Evolutionary conservation across 2,113 vertebrate species (phyloP), one percentile per base, ranked within the genome.

Genomic region (Atrichornis clamosus): DNA sequence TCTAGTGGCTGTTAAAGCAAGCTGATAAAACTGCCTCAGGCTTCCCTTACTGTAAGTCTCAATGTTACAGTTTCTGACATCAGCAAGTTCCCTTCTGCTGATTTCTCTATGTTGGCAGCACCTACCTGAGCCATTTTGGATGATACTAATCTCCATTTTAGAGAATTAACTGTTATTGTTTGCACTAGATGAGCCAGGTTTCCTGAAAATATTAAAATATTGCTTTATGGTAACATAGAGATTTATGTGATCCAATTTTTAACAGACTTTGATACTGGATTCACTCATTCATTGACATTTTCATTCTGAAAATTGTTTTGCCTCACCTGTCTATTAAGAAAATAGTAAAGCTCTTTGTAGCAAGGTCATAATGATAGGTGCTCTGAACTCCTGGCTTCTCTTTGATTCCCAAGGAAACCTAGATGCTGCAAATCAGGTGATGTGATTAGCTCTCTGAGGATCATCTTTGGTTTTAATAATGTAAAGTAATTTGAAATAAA

Each of bases 161-260:
- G 23, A 50, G 23, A 86, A 79, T 49, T 60, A 56, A 37, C 9
- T 39, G 17, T 21, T 16, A 20, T 65, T 58, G 20, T 49, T 65
- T 67, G 27, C 13, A 41, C 15, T 37, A 42, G 12, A 18, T 63
- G 32, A 46, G 49, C 13, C 17, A 44, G 12, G 4, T 63, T 92
- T 87, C 23, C 33, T 11, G 19, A 80, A 80, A 82, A 74, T 22
- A 46, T 5, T 3, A 62, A 89, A 82, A 50, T 39, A 33, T 10
- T 81, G 15, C 12, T 53, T 82, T 62, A 42, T 15, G 9, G 16
- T 77, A 63, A 62, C 6, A 11, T 52, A 46, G 62, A 7, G 28
- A 41, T 22, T 39, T 59, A 12, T 20, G 2, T 19, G 0, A 10
- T 73, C 52, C 1, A 5, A 0, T 44, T 81, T 65, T 46, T 10